Evolutionary conservation across 2,888 invertebrate genomes (phyloP), one percentile per base, ranked within the genome.

Genomic region (Drosophila meridionalis): DNA sequence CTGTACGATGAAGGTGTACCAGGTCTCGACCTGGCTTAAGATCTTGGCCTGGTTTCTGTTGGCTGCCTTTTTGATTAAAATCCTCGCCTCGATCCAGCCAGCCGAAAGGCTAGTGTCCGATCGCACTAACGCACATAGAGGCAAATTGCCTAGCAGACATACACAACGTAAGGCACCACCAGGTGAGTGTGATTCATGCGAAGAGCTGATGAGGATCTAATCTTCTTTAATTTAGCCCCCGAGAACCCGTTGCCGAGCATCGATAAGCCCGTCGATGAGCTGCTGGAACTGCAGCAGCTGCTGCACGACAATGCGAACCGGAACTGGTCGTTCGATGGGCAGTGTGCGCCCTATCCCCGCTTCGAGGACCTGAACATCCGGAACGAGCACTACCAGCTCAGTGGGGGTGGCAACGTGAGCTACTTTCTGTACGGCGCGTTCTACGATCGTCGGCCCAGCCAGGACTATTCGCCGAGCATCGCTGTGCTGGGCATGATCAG

Each of bases 311-410:
- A 78, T n/a, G 56, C 30, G 4, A 2, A 32, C 0, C 20, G 67
- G 0, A 50, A 52, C 5, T 78, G 73, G 76, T 59, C 65, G 2
- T 8, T 34, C 0, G 26, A 38, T 0, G 47, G 9, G 0, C 4
- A 60, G 3, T 83, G 84, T 30, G 80, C 80, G 0, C 74, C 78
- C 0, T 83, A 79, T 73, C 83, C 83, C 0, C 76, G 67, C 1
- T 48, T 47, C 55, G 52, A 73, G 38, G 66, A 81, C 6, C 8
- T 83, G 0, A 4, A 55, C 7, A 52, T 67, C 4, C 45, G 58
- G 26, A 50, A 40, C 0, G 36, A 32, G 2, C 28, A 76, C 57
- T 84, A 69, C 26, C 83, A 83, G 40, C 20, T 7, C 0, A 56
- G 38, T 0, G 0, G 0, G 1, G 61, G 30, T 0, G 76, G 58